Evolutionary conservation across 2,888 invertebrate genomes (phyloP), one percentile per base, ranked within the genome.

Genomic region (Calameuta idolon): DNA sequence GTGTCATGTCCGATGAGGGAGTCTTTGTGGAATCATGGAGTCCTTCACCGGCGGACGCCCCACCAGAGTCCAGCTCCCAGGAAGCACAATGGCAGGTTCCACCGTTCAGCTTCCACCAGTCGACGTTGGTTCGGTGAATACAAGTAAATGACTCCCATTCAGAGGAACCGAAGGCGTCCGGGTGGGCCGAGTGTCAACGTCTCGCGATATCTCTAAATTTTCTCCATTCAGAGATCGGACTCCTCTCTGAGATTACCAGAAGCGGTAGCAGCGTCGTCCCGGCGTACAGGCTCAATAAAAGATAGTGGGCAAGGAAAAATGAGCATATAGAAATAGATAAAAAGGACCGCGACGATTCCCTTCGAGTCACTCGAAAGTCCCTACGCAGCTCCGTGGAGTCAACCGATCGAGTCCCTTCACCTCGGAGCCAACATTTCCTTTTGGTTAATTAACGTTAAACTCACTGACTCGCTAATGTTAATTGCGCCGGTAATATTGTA

Each of bases 371-470:
- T 77, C 75, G 73, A 68, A 55, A 77, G 77, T 81, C 40, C 31
- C 75, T 35, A n/a, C 75, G 74, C 69, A 73, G 77, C 31, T 73
- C 69, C 35, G 69, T 31, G 35, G 34, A 34, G 69, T 79, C 79
- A 78, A 73, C 79, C 75, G 37, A 68, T 33, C 11, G 40, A 31
- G 73, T 69, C 35, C 75, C 76, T 76, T 73, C 75, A 69, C 35
- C 74, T 68, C 75, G 71, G 9, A 55, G 33, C 31, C 71, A 15
- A 34, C 71, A 34, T 71, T 71, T 71, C 71, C 12, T 31, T 71
- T 71, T 55, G 85, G 87, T 90, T 89, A 90, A 90, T 90, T 90
- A 89, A 89, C 87, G 88, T 87, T 86, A 82, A 88, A 85, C 85
- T 84, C 82, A 81, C 83, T 78, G 77, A 73, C 74, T 73, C 75